Evolutionary conservation across 1,140 invertebrate species (phyloP), one percentile per base, ranked within the genome.

Genomic region (Bombus sibiricus): DNA sequence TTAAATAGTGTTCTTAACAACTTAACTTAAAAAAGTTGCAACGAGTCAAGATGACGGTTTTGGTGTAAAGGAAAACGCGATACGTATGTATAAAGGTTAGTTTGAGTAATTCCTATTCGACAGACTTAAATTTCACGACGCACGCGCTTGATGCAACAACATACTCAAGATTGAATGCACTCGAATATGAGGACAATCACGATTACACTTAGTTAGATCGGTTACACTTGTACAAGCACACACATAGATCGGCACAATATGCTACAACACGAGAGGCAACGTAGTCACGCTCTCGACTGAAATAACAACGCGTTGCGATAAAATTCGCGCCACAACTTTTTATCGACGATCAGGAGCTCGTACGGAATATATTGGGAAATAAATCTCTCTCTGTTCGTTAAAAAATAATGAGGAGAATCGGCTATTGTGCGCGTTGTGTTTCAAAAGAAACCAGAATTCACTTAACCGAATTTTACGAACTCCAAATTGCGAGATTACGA

Each of bases 161-260:
- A 22, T 37, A 37, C 43, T 57, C 43, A 74, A 69, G 82, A 83
- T 78, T 78, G 37, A 83, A 83, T 28, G 62, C 62, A 25, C 81
- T 68, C 81, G 43, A 78, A 77, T 69, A 83, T n/a, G 82, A 83
- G 82, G 74, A 83, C 82, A 83, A 83, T 83, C 82, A 37, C 64
- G 82, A 83, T 77, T 83, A 37, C 74, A 57, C 25, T 83, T 32
- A 37, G 69, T 62, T 62, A 66, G 77, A 85, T 85, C 77, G 18
- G 77, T 85, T 85, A 81, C 83, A 85, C 83, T 79, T 62, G 76
- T 80, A 69, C 77, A 66, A 85, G 68, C 77, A 10, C 25, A 15
- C 8, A 5, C 72, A 13, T 4, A n/a, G 13, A 37, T 57, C 22
- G 53, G 25, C 25, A 37, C 34, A 37, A 25, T 76, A 43, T 59